Base-by-base conservation (phyloP, 2,113 vertebrate genomes). In the Typhlomys cinereus region DNA sequence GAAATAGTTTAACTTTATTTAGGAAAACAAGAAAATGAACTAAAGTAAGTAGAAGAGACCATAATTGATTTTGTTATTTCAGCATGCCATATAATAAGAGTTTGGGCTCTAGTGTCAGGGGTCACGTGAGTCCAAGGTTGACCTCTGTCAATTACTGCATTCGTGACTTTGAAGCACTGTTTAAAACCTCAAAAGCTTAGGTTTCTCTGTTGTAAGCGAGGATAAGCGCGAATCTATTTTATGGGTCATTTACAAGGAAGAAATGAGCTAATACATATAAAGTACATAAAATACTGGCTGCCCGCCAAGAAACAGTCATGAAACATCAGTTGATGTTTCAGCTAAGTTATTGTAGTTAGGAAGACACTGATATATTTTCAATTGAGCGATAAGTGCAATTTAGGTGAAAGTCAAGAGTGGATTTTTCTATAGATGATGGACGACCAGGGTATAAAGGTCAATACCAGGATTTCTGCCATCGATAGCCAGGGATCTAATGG, bases 1-100 rank as follows among this genome's bases (percentile, higher is more conserved):
- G 29, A 79, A 80, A 71, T 71, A 80, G 52, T 89, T 82, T 64
- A 66, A 71, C 36, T 86, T 82, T 21, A 14, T 89, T 75, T 34
- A 14, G 27, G 36, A 31, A 87, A 84, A 75, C 31, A 76, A 66
- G 78, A 67, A 81, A 81, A 86, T 36, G 36, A 89, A 62, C 29
- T 79, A 69, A 85, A 70, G 27, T 46, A 39, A 52, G 29, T 18
- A 12, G 64, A 73, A 81, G 69, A 91, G 17, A 1, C 70, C 48
- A 39, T 61, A 4, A 18, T 61, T 83, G 18, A 46, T 62, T 44
- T 59, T 48, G 18, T 66, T 41, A 39, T 80, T 87, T 85, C 9
- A 13, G 15, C 2, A 12, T 25, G 64, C 57, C 1, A 2, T 12
- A 11, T 13, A 36, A 15, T 44, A 54, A 23, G 39, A 83, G 18